phyloP scores from a whole-genome alignment of 2,113 vertebrate species.

The Barbus barbus region DNA sequence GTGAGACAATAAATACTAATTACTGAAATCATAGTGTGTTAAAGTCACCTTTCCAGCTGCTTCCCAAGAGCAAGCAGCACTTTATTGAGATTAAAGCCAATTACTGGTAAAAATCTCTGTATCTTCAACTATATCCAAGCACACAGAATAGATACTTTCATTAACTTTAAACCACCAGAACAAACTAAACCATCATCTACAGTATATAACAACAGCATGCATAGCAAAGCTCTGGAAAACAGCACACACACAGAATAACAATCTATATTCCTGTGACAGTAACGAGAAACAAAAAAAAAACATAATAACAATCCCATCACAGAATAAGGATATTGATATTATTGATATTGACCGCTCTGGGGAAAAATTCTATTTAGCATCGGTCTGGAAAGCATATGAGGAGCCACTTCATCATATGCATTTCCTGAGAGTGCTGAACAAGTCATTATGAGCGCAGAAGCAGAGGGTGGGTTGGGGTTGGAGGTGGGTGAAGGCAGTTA shows the following conservation, averaged over 20 bases:
- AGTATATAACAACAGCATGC: background rate
- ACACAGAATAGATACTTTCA: background rate
- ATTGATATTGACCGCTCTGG: background rate
- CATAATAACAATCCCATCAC: background rate
- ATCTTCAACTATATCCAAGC: background rate
- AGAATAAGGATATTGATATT: background rate
- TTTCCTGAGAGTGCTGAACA: slow-evolving; percentile 25
- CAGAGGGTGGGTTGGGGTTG: background rate
- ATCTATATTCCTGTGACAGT: background rate
- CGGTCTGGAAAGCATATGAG: background rate
- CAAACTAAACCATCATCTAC: background rate
- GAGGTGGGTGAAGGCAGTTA: background rate
- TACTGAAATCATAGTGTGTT: background rate
- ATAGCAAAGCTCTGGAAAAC: slow-evolving; percentile 13
- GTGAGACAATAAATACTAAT: slow-evolving; percentile 12
- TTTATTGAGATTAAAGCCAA: background rate
- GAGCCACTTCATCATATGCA: background rate
- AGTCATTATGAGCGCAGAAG: slow-evolving; percentile 15
- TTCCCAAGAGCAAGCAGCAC: background rate
- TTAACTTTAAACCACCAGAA: background rate
- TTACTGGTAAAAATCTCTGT: background rate
- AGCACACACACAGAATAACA: slow-evolving; percentile 4
- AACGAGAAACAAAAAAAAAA: background rate
- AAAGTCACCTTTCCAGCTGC: slow-evolving; percentile 4
- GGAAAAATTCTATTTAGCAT: slow-evolving; percentile 7